These are phyloP conservation scores for Paracyclopina nana DNA, from an alignment of 1,140 invertebrate species.

Conservation along the genomic window DNA sequence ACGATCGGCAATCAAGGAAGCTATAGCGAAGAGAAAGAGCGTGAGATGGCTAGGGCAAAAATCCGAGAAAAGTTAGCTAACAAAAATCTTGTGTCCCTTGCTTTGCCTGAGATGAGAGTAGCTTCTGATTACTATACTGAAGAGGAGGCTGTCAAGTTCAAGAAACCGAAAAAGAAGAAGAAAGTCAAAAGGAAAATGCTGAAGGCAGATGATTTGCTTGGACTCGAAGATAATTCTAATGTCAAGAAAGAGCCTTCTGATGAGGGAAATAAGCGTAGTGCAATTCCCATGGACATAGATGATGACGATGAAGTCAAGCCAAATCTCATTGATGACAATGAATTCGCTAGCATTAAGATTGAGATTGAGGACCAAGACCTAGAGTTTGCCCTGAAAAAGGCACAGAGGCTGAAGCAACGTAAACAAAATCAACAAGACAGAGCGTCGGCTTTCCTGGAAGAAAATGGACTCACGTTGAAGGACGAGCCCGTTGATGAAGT, in stretches of 20 bases:
- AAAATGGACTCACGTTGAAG: too few relatives aligned
- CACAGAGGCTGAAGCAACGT: conserved; percentile 44
- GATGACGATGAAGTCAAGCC: conserved; percentile 17
- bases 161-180: conserved; percentile 81
- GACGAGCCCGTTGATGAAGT: conserved; percentile 21
- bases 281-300: conserved; percentile 16
- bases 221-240: not conserved
- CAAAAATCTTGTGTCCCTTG: conserved; percentile 46
- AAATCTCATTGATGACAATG: conserved; percentile 31
- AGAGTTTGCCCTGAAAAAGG: conserved; percentile 48
- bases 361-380: conserved; percentile 49
- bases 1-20: conserved; percentile 22
- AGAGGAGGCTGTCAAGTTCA: conserved; percentile 64
- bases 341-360: conserved; percentile 37
- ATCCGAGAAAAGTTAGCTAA: conserved; percentile 32
- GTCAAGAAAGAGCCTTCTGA: not conserved
- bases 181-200: conserved; percentile 22
- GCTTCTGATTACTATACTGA: conserved; percentile 75
- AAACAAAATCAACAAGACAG: conserved; percentile 20
- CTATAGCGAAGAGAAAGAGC: conserved; percentile 19
- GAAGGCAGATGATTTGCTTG: not conserved
- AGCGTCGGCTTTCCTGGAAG: not conserved
- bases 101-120: conserved; percentile 40
- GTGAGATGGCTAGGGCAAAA: conserved; percentile 22
- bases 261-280: conserved; percentile 7